A percentile compares a stretch with the other conserved stretches of the same genome.
Conservation (phyloP, 1,140 invertebrate species). For the Panagrolaimus sp. region DNA sequence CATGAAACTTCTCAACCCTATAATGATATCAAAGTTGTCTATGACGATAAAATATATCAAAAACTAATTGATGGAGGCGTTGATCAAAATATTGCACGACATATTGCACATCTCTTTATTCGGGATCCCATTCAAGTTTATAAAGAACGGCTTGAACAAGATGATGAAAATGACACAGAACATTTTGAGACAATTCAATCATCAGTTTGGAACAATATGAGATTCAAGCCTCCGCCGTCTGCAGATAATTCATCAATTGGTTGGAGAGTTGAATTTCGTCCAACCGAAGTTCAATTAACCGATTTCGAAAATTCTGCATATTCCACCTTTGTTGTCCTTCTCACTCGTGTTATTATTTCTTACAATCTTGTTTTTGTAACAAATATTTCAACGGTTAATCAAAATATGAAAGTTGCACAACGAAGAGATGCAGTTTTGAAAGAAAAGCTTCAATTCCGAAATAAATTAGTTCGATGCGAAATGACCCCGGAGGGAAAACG, state of each 20-base stretch:
- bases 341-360: slow-evolving; percentile 89
- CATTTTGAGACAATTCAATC: too few relatives aligned
- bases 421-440: slow-evolving; percentile 75
- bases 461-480: slow-evolving; percentile 40
- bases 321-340: slow-evolving; percentile 88
- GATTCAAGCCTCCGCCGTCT: slow-evolving; percentile 86
- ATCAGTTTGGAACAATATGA: slow-evolving; percentile 77
- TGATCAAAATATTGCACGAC: slow-evolving; percentile 71
- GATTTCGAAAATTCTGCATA: slow-evolving; percentile 99
- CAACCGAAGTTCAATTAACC: slow-evolving; percentile 88
- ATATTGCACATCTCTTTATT: slow-evolving; percentile 95
- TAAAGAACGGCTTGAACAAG: slow-evolving; percentile 85
- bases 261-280: slow-evolving; percentile 97
- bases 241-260: slow-evolving; percentile 73
- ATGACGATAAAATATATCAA: slow-evolving; percentile 76
- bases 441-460: slow-evolving; percentile 84
- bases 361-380: slow-evolving; percentile 91
- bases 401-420: slow-evolving; percentile 91
- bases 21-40: slow-evolving; percentile 81
- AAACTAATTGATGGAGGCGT: slow-evolving; percentile 72
- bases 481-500: neutral
- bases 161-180: slow-evolving; percentile 80
- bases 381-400: slow-evolving; percentile 94
- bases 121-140: slow-evolving; percentile 87
- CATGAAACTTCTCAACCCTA: slow-evolving; percentile 77